Conservation (phyloP, 1,140 invertebrate genomes). For the Augochlora pura region DNA sequence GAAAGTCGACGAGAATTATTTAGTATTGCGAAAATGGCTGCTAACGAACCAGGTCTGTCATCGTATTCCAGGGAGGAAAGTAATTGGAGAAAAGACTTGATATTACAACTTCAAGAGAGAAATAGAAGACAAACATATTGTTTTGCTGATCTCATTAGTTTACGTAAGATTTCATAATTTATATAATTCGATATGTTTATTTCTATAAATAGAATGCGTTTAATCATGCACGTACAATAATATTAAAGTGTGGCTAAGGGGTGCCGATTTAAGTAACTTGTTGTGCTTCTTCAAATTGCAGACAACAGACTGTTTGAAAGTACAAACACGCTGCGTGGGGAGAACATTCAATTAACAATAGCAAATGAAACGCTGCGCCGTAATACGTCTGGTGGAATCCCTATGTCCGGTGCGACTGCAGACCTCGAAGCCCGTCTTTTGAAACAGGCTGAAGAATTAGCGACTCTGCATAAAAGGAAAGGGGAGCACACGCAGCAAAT, state of each 20-base stretch:
- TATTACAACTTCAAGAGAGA: conserved; percentile 81
- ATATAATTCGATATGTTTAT: neutral
- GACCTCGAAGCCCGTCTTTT: conserved; percentile 92
- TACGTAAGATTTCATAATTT: conserved; percentile 79
- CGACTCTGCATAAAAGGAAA: conserved; percentile 91
- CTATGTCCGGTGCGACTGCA: conserved; percentile 73
- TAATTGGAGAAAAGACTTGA: conserved; percentile 82
- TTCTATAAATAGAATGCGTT: neutral
- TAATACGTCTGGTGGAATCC: conserved; percentile 79
- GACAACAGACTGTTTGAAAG: conserved; percentile 93
- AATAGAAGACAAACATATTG: conserved; percentile 82
- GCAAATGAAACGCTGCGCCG: conserved; percentile 90
- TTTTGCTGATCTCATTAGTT: conserved; percentile 84
- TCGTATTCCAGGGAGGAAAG: conserved; percentile 67
- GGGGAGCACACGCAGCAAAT: conserved; percentile 97
- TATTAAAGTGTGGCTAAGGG: neutral
- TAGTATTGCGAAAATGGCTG: conserved; percentile 63
- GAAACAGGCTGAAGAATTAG: conserved; percentile 94
- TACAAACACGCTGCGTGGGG: conserved; percentile 87
- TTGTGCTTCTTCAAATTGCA: conserved; percentile 77
- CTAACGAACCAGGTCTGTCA: conserved; percentile 57
- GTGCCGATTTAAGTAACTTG: neutral
- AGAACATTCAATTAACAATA: conserved; percentile 91
- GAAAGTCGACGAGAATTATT: conserved; percentile 10
- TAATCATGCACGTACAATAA: neutral